These are phyloP conservation scores for Apamea monoglypha DNA, from an alignment of 2,888 invertebrate species.

Conservation along the genomic window DNA sequence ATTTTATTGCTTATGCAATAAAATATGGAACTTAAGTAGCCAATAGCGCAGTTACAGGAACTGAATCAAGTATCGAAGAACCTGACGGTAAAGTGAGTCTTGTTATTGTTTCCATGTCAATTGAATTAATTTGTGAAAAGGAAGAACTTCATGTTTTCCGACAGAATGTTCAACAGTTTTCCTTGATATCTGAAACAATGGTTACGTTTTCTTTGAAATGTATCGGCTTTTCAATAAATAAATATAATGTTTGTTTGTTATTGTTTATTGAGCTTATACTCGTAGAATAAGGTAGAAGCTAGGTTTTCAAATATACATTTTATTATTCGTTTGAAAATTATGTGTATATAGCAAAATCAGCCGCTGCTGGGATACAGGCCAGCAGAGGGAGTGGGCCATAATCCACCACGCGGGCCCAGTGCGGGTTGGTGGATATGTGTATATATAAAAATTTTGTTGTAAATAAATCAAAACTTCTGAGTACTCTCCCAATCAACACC, in stretches of 20 bases:
- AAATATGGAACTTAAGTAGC: neutral
- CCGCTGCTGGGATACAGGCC: neutral
- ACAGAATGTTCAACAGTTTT: conserved; percentile 1
- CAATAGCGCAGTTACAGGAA: neutral
- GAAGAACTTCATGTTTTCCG: neutral
- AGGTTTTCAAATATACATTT: neutral
- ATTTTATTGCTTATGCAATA: no score
- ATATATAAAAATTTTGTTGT: neutral
- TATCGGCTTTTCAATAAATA: neutral
- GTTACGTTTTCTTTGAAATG: neutral
- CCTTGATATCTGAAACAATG: neutral
- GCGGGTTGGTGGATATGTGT: neutral
- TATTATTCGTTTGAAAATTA: neutral
- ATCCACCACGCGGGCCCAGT: neutral
- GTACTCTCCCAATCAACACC: neutral
- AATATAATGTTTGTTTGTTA: no score
- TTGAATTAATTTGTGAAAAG: conserved; percentile 9
- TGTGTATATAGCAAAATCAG: neutral
- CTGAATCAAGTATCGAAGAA: neutral
- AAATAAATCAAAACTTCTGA: neutral
- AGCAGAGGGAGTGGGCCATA: neutral
- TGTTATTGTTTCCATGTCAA: neutral
- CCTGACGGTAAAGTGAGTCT: neutral
- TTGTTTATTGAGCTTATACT: neutral
- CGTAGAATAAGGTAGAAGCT: neutral